Conservation (phyloP, 2,888 invertebrate genomes). For the Drosophila conformis region DNA sequence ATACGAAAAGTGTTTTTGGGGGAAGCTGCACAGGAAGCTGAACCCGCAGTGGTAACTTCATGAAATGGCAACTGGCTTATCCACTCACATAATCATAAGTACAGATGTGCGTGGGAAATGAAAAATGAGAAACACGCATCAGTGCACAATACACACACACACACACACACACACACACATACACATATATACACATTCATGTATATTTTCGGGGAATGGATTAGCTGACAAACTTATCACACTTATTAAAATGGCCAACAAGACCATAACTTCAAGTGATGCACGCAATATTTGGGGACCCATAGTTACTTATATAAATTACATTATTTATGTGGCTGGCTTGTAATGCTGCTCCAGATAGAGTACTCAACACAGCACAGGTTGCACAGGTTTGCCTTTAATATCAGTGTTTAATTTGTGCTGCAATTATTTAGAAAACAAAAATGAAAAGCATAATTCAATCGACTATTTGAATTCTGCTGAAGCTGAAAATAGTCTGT, state of each 20-base stretch:
- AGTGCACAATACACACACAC: neutral
- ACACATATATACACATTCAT: neutral
- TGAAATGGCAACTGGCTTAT: constrained; percentile 41
- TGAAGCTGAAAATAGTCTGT: neutral
- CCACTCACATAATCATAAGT: constrained; percentile 44
- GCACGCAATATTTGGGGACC: constrained; percentile 2
- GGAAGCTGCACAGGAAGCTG: constrained; percentile 27
- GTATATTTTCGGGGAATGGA: neutral
- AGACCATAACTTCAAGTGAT: neutral
- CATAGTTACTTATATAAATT: constrained; percentile 8
- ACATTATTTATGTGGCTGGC: constrained; percentile 3
- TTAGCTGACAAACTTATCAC: constrained; percentile 23
- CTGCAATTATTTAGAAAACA: neutral
- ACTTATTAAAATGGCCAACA: constrained; percentile 8
- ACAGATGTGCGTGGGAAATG: constrained; percentile 9
- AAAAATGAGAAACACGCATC: constrained; percentile 25
- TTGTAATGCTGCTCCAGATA: neutral
- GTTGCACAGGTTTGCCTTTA: neutral
- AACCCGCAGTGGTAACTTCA: constrained; percentile 32
- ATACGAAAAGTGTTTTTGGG: constrained; percentile 17
- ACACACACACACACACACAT: neutral
- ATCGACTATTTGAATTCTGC: neutral
- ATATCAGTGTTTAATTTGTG: neutral
- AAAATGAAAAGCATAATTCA: neutral
- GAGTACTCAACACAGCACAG: neutral